These are phyloP conservation scores for Poecilia latipinna DNA, from an alignment of 2,113 vertebrate genomes.

Conservation along the genomic window DNA sequence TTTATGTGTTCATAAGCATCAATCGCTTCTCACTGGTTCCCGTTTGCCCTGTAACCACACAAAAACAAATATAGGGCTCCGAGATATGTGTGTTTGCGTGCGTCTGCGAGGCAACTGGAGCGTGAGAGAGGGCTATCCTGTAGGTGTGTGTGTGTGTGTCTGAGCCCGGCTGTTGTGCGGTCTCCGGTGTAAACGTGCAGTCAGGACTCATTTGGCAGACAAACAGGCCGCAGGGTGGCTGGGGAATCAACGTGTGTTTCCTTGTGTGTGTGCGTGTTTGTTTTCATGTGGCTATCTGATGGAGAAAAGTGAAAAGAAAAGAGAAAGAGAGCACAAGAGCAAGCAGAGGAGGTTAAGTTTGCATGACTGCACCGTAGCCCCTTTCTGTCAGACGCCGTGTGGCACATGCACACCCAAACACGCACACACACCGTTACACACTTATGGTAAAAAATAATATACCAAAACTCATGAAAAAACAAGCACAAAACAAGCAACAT, in stretches of 20 bases:
- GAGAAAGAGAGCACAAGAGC: constrained; percentile 49
- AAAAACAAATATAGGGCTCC: constrained; percentile 74
- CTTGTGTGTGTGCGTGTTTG: constrained; percentile 58
- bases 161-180: constrained; percentile 70
- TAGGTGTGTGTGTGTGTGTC: constrained; percentile 55
- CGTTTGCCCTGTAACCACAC: constrained; percentile 74
- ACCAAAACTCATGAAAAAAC: not conserved
- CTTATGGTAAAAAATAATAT: too few species aligned
- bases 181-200: constrained; percentile 80
- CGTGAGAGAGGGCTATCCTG: constrained; percentile 68
- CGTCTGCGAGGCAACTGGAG: constrained; percentile 70
- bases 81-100: constrained; percentile 66
- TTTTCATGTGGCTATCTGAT: constrained; percentile 67
- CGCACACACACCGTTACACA: too few species aligned
- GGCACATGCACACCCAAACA: constrained; percentile 1
- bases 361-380: constrained; percentile 73
- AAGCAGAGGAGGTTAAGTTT: constrained; percentile 72
- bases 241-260: constrained; percentile 74
- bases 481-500: not conserved
- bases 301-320: constrained; percentile 63
- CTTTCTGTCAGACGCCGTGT: constrained; percentile 67
- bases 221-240: constrained; percentile 78
- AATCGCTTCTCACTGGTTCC: constrained; percentile 61
- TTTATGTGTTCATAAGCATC: constrained; percentile 56
- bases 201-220: constrained; percentile 82